Evolutionary conservation across 1,140 invertebrate genomes (phyloP), one percentile per base, ranked within the genome.

Genomic region (Drosophila bocki): DNA sequence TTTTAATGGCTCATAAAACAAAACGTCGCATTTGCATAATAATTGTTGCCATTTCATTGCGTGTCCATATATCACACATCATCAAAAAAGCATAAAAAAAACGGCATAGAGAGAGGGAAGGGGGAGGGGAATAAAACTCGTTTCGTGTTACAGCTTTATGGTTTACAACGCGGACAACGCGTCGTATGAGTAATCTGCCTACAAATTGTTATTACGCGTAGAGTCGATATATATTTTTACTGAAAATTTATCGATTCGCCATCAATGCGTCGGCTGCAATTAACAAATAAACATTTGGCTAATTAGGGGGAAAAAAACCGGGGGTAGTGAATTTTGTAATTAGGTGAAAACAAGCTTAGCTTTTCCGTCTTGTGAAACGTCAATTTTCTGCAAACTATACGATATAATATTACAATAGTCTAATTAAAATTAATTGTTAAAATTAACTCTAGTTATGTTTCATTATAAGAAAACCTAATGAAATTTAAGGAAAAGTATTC

Each of bases 41-140:
- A 77, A 80, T 86, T 65, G 62, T 59, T 77, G 78, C 61, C 70
- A 65, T 82, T 75, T 79, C 60, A 82, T 78, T 88, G 84, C 84
- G 83, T 87, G 77, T 83, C 70, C 84, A 87, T 88, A 88, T 87
- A 88, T 87, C 80, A 84, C 83, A 87, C 83, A 87, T 87, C 83
- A 87, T 87, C 84, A 87, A 87, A 84, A 72, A 37, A 65, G 64
- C 80, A 83, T 87, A 86, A 88, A 84, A 79, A 83, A 72, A 33
- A 7, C 13, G 7, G 58, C 76, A 74, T 88, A 88, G 79, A 83
- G 70, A n/a, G n/a, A n/a, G n/a, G 48, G 22, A 8, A n/a, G 42
- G n/a, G 51, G 3, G 11, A 13, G 17, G 19, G 17, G 42, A 50
- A 50, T 15, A 3, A 71, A 78, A 81, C 78, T 45, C 61, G 82